Evolutionary conservation across 2,113 vertebrate species (phyloP), one percentile per base, ranked within the genome.

Genomic region (Melanerpes aurifrons): DNA sequence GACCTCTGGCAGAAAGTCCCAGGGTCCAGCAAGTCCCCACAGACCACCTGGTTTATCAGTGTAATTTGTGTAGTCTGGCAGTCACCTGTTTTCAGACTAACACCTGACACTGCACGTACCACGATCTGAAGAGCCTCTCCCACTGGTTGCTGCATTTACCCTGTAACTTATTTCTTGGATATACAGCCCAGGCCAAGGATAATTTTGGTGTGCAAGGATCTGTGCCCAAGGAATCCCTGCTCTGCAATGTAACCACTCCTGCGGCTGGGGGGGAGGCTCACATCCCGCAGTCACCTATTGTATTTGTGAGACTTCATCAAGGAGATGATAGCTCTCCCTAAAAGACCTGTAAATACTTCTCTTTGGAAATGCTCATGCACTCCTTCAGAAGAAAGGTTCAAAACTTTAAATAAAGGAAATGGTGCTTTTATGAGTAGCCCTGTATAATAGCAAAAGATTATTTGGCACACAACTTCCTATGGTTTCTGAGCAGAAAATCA

Each of bases 1-100:
- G 91, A 87, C 85, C 94, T 94, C 62, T 71, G 87, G 57, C 75
- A 96, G 72, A 83, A 83, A 58, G 73, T 78, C 59, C 37, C 0
- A 1, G 32, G 72, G 69, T 62, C 74, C 54, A 68, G 76, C 80
- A 90, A 32, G 72, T 87, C 92, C 82, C 70, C 57, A 21, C 48
- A 35, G 86, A 81, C 62, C 92, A 80, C 92, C 92, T 94, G 83
- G 58, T 79, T 92, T 86, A 87, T 72, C 10, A 5, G 26, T 40
- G 35, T 71, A 61, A 32, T 56, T 37, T 14, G 32, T 24, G 73
- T 10, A 78, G 73, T 83, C 45, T 90, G 70, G 58, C 59, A 61
- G 48, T n/a, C 54, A 35, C 40, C 43, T 28, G 22, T 40, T 90
- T 72, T 72, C 3, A 81, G 45, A 57, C 32, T 24, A 89, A 31